A percentile compares a stretch with the other conserved stretches of the same genome.
Conservation (phyloP, 2,888 invertebrate species). For the Cephonodes hylas region DNA sequence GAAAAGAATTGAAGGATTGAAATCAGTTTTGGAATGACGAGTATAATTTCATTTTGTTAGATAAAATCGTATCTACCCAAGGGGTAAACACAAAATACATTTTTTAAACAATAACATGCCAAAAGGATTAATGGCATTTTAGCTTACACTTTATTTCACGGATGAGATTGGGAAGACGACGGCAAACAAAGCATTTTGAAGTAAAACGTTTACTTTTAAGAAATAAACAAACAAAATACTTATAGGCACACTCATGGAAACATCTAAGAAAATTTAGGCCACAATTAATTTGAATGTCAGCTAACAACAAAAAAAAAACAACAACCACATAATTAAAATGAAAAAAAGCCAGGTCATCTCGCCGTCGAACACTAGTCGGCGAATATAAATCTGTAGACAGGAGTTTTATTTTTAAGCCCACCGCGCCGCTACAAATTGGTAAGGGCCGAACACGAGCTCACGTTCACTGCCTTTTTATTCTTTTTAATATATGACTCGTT, state of each 20-base stretch:
- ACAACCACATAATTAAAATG: background rate
- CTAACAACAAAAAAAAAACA: background rate
- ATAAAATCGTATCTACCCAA: conserved; percentile 13
- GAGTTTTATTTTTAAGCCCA: conserved; percentile 47
- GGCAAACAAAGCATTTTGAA: no score
- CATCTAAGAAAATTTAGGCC: no score
- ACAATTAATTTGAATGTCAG: no score
- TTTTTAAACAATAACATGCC: background rate
- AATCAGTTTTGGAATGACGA: conserved; percentile 28
- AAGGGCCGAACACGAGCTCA: conserved; percentile 48
- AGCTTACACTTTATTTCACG: no score
- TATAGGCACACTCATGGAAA: no score
- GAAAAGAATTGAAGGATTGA: conserved; percentile 36
- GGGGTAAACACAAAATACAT: background rate
- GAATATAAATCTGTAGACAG: conserved; percentile 17
- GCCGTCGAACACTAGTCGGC: conserved; percentile 18
- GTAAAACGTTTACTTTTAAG: no score
- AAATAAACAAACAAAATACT: no score
- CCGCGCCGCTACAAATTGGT: conserved; percentile 61
- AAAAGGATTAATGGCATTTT: no score
- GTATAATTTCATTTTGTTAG: conserved; percentile 32
- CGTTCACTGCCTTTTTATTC: conserved; percentile 42
- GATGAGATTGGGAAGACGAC: background rate
- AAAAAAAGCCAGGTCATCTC: conserved; percentile 15
- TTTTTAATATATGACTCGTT: conserved; percentile 48